These are phyloP conservation scores for Theonella swinhoei DNA, from an alignment of 37 sponge, comb jelly and placozoan genomes.

Conservation along the genomic window DNA sequence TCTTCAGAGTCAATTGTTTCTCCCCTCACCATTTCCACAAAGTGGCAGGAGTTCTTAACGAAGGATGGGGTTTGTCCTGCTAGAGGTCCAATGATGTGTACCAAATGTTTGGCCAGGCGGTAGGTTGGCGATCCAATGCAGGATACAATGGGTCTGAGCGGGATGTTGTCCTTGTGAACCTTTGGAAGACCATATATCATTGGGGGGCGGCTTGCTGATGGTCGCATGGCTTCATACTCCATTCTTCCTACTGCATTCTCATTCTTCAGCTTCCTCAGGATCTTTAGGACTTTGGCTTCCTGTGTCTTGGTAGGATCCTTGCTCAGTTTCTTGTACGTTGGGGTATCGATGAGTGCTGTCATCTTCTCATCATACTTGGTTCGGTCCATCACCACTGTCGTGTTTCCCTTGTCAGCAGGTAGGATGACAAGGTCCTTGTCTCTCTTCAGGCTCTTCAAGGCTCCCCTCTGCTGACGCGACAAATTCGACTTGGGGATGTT, in stretches of 20 bases:
- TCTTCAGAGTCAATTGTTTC: no score
- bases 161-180: no score
- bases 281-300: neutral
- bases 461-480: neutral
- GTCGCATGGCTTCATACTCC: neutral
- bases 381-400: constrained; percentile 10
- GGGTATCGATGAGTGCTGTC: neutral
- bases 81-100: no score
- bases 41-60: no score
- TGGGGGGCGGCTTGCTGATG: neutral
- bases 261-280: no score
- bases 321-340: neutral
- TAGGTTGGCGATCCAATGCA: no score
- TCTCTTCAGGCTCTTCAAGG: constrained; percentile 4
- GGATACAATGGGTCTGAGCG: no score
- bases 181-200: no score
- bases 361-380: neutral
- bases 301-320: neutral
- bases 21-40: no score
- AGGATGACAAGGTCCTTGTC: neutral
- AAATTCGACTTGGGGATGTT: neutral
- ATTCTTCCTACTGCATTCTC: no score
- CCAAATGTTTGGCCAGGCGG: no score
- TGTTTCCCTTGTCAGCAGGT: constrained; percentile 11
- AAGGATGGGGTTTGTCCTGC: no score